Evolutionary conservation across 1,140 invertebrate genomes (phyloP).

Genomic region (Zaprionus kolodkinae): DNA sequence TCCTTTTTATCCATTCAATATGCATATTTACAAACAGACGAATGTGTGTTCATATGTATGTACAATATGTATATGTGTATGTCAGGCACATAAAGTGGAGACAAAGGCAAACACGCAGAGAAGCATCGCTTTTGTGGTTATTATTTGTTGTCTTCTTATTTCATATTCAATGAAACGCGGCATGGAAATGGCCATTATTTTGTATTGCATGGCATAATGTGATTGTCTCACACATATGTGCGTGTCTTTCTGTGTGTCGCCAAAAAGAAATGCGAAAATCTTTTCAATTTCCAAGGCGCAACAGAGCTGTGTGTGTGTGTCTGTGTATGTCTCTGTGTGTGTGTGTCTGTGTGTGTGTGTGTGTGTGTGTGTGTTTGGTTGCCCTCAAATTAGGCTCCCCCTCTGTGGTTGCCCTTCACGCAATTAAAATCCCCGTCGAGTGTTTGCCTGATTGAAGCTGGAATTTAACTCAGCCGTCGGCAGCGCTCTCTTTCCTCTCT

Average conservation of each 20-base stretch:
- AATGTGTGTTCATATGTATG: background rate
- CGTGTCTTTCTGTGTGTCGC: conserved; percentile 43
- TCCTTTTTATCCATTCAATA: conserved; percentile 77
- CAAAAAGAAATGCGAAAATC: conserved; percentile 1
- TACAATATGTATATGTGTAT: too few relatives aligned
- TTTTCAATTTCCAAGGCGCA: conserved; percentile 5
- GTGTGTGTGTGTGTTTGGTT: conserved; percentile 1
- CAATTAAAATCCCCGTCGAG: conserved; percentile 50
- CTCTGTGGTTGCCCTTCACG: background rate
- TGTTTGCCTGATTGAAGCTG: conserved; percentile 22
- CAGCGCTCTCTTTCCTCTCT: background rate
- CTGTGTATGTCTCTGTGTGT: background rate
- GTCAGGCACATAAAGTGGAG: conserved; percentile 1
- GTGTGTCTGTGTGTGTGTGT: background rate
- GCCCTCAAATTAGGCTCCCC: conserved; percentile 26
- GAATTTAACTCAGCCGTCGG: conserved; percentile 35
- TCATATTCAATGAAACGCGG: conserved; percentile 74
- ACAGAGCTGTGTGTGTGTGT: background rate
- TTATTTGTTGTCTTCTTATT: conserved; percentile 72
- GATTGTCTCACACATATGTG: conserved; percentile 60
- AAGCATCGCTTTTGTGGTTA: conserved; percentile 68
- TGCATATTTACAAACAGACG: conserved; percentile 47
- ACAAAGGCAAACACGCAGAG: background rate
- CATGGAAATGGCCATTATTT: conserved; percentile 67
- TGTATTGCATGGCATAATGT: conserved; percentile 67